phyloP scores from a whole-genome alignment of 1,140 invertebrate species.

The Anthonomus grandis region DNA sequence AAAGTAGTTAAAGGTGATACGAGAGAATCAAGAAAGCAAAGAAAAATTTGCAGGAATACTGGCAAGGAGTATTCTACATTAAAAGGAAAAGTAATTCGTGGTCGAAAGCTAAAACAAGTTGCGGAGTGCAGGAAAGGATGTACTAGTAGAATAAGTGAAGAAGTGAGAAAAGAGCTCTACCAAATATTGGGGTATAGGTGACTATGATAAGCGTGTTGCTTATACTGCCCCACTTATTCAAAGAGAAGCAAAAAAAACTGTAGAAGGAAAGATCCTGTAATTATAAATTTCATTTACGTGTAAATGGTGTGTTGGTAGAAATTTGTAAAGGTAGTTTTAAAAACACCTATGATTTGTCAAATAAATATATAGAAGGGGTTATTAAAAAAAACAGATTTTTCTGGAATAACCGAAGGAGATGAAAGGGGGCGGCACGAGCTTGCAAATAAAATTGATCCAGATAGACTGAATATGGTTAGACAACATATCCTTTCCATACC shows the following conservation, averaged over 20 bases:
- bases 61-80: not conserved
- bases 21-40: not conserved
- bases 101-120: not conserved
- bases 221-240: not conserved
- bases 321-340: constrained; percentile 20
- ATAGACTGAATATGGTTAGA: not conserved
- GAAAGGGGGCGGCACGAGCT: not conserved
- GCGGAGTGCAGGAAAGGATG: not conserved
- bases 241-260: constrained; percentile 2
- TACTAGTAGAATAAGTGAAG: not conserved
- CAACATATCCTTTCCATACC: not conserved
- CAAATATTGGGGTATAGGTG: constrained; percentile 1
- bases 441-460: not conserved
- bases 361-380: constrained; percentile 12
- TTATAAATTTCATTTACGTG: not conserved
- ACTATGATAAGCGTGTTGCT: not conserved
- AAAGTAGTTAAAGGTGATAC: constrained; percentile 6
- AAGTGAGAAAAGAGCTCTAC: not conserved
- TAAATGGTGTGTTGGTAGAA: not conserved
- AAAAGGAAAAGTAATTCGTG: constrained; percentile 3
- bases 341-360: constrained; percentile 11
- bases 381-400: not conserved
- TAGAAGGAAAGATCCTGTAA: not conserved
- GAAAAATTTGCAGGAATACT: constrained; percentile 1
- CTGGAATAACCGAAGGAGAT: not conserved